Evolutionary conservation across 1,140 invertebrate species (phyloP).

Genomic region (Drosophila aff.): DNA sequence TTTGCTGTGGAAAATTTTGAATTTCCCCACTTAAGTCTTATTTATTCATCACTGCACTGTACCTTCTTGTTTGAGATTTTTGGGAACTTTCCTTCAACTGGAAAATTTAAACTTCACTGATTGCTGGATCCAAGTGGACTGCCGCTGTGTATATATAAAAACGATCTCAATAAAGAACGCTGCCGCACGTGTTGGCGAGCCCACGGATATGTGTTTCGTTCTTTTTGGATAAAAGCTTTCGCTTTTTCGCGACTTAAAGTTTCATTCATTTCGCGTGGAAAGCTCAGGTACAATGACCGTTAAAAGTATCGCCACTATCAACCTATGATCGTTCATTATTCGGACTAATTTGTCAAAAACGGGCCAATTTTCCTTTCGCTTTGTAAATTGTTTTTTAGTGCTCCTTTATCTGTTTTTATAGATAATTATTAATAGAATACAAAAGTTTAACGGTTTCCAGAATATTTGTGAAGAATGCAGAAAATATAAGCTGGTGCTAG

Average conservation of each 20-base stretch:
- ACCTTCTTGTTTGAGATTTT: conserved; percentile 45
- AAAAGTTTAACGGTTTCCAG: too few relatives aligned
- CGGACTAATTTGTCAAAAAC: too few relatives aligned
- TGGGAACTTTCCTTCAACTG: neutral
- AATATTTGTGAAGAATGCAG: too few relatives aligned
- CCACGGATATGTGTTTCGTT: conserved; percentile 4
- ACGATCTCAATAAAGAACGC: conserved; percentile 3
- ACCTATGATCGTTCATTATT: neutral
- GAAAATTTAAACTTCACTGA: conserved; percentile 34
- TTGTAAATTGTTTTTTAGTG: too few relatives aligned
- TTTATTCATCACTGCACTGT: conserved; percentile 12
- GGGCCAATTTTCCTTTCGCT: too few relatives aligned
- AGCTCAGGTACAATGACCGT: conserved; percentile 18
- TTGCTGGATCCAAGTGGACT: conserved; percentile 31
- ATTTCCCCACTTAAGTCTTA: neutral
- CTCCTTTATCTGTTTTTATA: too few relatives aligned
- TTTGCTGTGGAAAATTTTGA: neutral
- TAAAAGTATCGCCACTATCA: conserved; percentile 11
- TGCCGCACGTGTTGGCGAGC: conserved; percentile 45
- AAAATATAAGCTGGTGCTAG: too few relatives aligned
- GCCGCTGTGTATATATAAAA: neutral
- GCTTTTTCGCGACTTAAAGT: conserved; percentile 41
- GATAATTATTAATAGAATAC: too few relatives aligned
- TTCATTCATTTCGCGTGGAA: conserved; percentile 3
- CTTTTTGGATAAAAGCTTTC: conserved; percentile 58